A percentile compares a stretch with the other conserved stretches of the same genome.
phyloP scores from a whole-genome alignment of 2,797 vertebrate genomes.

The Halcyon chelicuti region DNA sequence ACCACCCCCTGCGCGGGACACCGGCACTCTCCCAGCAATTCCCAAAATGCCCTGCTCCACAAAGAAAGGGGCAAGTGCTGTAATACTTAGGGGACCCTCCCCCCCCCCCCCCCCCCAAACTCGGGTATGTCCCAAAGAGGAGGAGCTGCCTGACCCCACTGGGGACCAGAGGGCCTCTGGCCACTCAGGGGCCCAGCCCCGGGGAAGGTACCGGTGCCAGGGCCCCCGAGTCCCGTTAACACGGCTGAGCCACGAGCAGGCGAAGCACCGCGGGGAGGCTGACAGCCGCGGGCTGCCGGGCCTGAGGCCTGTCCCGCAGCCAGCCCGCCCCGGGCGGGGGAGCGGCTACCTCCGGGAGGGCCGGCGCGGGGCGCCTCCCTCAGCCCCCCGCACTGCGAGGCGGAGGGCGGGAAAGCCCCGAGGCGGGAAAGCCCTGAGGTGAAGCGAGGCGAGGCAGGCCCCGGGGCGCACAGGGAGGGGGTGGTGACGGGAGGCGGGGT shows the following conservation, averaged over 20 bases:
- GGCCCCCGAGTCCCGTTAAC: background rate
- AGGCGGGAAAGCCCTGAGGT: background rate
- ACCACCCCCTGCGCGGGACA: too few species aligned
- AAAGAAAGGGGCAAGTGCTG: background rate
- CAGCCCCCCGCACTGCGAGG: background rate
- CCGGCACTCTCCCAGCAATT: too few species aligned
- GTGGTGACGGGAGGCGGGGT: background rate
- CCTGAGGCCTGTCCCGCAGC: background rate
- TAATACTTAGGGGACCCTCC: background rate
- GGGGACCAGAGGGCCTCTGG: background rate
- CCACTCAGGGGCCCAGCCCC: background rate
- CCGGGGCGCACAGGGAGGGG: background rate
- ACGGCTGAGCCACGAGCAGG: background rate
- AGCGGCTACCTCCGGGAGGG: background rate
- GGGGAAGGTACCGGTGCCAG: background rate
- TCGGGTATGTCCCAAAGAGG: background rate
- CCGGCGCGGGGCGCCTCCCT: background rate
- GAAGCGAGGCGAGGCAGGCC: background rate
- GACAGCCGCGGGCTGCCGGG: background rate
- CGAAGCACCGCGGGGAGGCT: background rate
- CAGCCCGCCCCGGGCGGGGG: background rate
- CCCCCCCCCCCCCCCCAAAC: background rate
- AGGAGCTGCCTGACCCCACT: background rate
- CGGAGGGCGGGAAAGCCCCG: background rate
- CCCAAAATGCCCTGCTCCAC: rapidly evolving